These are phyloP conservation scores for Watsonalla binaria DNA, from an alignment of 2,888 invertebrate genomes.

Conservation along the genomic window DNA sequence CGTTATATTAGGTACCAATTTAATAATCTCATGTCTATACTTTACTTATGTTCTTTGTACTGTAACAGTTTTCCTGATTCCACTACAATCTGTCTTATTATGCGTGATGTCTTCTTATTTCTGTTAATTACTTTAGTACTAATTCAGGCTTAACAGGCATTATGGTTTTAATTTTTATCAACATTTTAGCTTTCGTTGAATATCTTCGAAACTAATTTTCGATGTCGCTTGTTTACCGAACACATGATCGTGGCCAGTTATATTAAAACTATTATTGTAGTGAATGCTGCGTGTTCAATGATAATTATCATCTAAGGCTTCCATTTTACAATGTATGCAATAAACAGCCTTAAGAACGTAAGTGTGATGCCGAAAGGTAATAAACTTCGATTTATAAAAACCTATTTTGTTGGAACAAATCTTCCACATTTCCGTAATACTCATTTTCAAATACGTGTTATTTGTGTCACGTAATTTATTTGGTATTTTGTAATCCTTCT, in stretches of 20 bases:
- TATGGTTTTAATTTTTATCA: constrained; percentile 38
- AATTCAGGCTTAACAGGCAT: constrained; percentile 52
- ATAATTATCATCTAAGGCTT: constrained; percentile 40
- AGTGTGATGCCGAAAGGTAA: constrained; percentile 22
- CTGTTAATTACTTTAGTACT: constrained; percentile 62
- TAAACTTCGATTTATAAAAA: constrained; percentile 11
- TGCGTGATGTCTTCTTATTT: constrained; percentile 60
- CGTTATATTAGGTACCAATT: constrained; percentile 76
- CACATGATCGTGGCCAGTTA: constrained; percentile 74
- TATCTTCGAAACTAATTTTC: constrained; percentile 48
- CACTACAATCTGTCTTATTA: constrained; percentile 45
- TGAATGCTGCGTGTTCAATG: constrained; percentile 54
- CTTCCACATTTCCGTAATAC: constrained; percentile 39
- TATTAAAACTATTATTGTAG: constrained; percentile 64
- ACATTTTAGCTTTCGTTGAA: constrained; percentile 30
- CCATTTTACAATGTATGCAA: constrained; percentile 27
- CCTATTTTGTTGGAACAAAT: constrained; percentile 17
- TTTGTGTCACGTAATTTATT: constrained; percentile 13
- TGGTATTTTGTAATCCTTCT: constrained; percentile 18
- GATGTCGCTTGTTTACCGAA: constrained; percentile 47
- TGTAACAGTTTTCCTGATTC: constrained; percentile 55
- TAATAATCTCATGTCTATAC: constrained; percentile 73
- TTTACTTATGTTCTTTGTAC: constrained; percentile 42
- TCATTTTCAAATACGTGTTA: constrained; percentile 41
- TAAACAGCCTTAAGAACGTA: constrained; percentile 18